Evolutionary conservation across 1,140 invertebrate genomes (phyloP).

Genomic region (Drosophila nigrodunni): DNA sequence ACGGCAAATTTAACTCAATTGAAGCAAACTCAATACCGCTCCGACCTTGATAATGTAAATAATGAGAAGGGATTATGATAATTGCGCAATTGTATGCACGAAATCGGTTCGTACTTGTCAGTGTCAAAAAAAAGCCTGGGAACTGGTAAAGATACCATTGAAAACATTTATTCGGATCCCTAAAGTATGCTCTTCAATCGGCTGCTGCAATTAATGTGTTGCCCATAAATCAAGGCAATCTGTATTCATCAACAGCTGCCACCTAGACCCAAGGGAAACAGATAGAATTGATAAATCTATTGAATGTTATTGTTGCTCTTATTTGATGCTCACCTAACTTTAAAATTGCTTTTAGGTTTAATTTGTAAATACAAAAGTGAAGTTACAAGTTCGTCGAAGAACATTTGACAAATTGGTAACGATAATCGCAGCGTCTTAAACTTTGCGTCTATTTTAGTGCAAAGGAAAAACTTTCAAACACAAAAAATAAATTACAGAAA

Average conservation of each 20-base stretch:
- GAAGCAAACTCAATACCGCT: too few species aligned
- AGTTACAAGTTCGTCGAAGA: constrained; percentile 29
- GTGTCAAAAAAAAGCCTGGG: constrained; percentile 51
- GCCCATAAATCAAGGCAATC: constrained; percentile 64
- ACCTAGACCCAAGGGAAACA: not conserved
- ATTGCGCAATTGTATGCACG: constrained; percentile 67
- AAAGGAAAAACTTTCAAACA: not conserved
- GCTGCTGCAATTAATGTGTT: constrained; percentile 64
- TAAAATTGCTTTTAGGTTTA: constrained; percentile 16
- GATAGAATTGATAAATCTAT: constrained; percentile 1
- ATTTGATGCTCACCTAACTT: constrained; percentile 3
- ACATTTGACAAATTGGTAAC: constrained; percentile 41
- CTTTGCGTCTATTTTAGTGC: not conserved
- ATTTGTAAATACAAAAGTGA: not conserved
- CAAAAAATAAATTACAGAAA: constrained; percentile 11
- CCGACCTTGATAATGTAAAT: too few species aligned
- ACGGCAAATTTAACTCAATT: too few species aligned
- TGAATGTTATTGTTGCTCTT: constrained; percentile 4
- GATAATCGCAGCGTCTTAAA: not conserved
- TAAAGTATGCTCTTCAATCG: constrained; percentile 61
- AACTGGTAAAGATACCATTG: constrained; percentile 3
- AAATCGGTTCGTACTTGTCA: constrained; percentile 62
- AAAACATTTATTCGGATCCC: constrained; percentile 40
- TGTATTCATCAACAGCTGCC: constrained; percentile 10
- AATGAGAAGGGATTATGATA: constrained; percentile 48